phyloP scores from a whole-genome alignment of 2,113 vertebrate genomes.

The Actenoides lindsayi region DNA sequence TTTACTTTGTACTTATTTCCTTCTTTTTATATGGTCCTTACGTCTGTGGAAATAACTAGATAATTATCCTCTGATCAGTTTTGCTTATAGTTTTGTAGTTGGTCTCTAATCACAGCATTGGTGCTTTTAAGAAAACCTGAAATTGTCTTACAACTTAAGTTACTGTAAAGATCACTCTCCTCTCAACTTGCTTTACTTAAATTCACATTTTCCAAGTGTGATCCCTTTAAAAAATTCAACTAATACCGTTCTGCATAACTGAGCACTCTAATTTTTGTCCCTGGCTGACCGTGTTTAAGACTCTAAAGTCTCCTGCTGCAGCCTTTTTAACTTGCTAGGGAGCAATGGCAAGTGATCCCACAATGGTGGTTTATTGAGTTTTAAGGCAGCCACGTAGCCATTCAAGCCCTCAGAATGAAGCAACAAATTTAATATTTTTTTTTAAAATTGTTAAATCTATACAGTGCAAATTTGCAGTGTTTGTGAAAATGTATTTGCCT shows the following conservation, averaged over 20 bases:
- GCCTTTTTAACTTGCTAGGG: neutral
- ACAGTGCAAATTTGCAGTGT: fast-evolving
- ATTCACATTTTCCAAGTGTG: neutral
- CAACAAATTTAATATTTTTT: neutral
- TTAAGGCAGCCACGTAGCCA: neutral
- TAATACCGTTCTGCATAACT: neutral
- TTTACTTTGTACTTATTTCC: neutral
- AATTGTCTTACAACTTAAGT: neutral
- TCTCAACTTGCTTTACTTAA: neutral
- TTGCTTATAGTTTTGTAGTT: neutral
- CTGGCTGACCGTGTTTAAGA: neutral
- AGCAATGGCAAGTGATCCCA: neutral
- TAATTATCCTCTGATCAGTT: neutral
- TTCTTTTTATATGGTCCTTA: neutral
- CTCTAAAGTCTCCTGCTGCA: neutral
- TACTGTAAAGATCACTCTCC: neutral
- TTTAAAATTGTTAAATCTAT: neutral
- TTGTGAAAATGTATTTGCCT: neutral
- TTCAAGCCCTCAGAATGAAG: neutral
- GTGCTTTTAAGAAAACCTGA: neutral
- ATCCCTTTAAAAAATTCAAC: neutral
- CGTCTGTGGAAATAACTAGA: neutral
- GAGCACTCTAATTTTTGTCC: neutral
- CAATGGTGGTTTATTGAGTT: neutral
- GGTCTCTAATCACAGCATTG: neutral